phyloP scores from a whole-genome alignment of 2,113 vertebrate genomes.

The Thamnophis sirtalis region DNA sequence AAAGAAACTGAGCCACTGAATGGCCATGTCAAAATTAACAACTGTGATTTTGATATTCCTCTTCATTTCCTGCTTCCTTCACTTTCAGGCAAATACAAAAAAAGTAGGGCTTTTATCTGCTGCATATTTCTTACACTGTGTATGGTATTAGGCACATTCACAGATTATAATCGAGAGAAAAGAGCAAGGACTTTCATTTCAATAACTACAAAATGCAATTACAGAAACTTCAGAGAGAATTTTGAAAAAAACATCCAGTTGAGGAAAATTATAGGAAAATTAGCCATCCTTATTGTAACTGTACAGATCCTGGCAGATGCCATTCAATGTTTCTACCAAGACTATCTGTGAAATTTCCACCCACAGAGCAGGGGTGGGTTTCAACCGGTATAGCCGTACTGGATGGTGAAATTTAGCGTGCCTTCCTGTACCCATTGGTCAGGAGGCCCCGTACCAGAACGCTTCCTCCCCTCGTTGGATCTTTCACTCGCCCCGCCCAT shows the following conservation, averaged over 20 bases:
- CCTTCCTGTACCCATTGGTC: too few species aligned
- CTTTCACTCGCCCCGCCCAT: too few species aligned
- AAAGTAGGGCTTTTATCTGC: background rate
- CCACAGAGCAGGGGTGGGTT: background rate
- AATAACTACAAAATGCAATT: conserved; percentile 12
- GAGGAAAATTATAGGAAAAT: background rate
- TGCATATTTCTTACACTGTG: background rate
- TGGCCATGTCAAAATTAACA: background rate
- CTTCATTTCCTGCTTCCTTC: background rate
- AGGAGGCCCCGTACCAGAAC: too few species aligned
- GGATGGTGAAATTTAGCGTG: too few species aligned
- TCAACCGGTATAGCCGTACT: too few species aligned
- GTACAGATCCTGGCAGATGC: background rate
- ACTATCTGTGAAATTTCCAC: background rate
- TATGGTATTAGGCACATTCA: background rate
- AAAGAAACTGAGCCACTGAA: background rate
- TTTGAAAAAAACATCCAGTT: background rate
- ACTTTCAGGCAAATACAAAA: background rate
- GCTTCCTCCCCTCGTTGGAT: too few species aligned
- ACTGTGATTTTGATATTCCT: background rate
- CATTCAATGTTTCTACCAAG: background rate
- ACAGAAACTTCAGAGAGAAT: background rate
- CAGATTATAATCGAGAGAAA: background rate
- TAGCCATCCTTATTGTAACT: background rate
- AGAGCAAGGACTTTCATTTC: fast-evolving